phyloP scores from a whole-genome alignment of 2,888 invertebrate genomes.

The Cerastoderma edule region DNA sequence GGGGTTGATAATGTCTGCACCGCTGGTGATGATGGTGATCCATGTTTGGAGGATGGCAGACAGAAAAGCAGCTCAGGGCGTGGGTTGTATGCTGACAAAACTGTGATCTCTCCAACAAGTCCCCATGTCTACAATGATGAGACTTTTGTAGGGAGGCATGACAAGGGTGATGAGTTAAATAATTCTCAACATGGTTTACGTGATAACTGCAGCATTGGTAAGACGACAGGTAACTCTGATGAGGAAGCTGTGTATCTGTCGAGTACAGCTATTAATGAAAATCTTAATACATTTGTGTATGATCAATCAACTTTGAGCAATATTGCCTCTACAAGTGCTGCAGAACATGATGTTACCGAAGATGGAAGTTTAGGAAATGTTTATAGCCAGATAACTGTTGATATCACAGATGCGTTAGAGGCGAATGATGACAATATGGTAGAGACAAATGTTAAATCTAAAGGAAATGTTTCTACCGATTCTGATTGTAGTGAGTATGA shows the following conservation, averaged over 20 bases:
- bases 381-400: constrained; percentile 9
- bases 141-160: no score
- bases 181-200: no score
- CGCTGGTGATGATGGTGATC: constrained; percentile 21
- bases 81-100: constrained; percentile 1
- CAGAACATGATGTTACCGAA: constrained; percentile 20
- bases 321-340: background rate
- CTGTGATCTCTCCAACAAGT: background rate
- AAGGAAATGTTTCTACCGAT: background rate
- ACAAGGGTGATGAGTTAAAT: no score
- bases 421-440: constrained; percentile 4
- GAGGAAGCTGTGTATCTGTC: background rate
- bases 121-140: no score
- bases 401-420: background rate
- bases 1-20: constrained; percentile 22
- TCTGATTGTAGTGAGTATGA: constrained; percentile 41
- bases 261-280: background rate
- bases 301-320: constrained; percentile 16
- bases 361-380: background rate
- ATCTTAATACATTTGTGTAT: background rate
- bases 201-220: no score
- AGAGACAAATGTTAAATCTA: background rate
- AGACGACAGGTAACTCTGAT: no score
- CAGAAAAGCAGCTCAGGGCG: background rate
- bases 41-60: background rate